phyloP scores from a whole-genome alignment of 2,888 invertebrate genomes.

The Nymphalis c-album region DNA sequence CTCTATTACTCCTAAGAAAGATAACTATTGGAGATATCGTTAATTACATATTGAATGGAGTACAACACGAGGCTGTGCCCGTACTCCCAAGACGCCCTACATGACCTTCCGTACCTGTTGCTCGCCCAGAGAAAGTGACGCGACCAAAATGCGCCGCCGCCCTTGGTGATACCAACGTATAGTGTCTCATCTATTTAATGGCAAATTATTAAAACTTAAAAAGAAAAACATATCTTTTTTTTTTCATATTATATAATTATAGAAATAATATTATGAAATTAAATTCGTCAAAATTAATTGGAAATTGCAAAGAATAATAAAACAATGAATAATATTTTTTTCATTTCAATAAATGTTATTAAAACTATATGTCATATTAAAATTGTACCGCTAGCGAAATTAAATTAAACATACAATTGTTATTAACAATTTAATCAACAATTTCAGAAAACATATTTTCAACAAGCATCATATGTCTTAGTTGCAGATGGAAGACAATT shows the following conservation, averaged over 20 bases:
- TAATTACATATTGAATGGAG: constrained; percentile 25
- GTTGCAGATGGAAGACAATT: background rate
- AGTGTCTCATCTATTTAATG: background rate
- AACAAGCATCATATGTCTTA: too few species aligned
- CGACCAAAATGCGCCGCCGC: constrained; percentile 65
- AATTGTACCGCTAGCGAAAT: too few species aligned
- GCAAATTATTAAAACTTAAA: constrained; percentile 18
- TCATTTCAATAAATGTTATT: too few species aligned
- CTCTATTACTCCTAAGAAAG: background rate
- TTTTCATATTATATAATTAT: too few species aligned
- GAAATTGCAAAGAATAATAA: too few species aligned
- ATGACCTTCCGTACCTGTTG: constrained; percentile 77
- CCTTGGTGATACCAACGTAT: constrained; percentile 55
- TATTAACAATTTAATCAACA: too few species aligned
- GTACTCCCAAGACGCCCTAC: constrained; percentile 50
- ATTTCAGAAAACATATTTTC: too few species aligned
- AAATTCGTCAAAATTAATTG: too few species aligned
- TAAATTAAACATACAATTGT: too few species aligned
- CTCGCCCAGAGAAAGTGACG: constrained; percentile 70
- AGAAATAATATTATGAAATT: too few species aligned
- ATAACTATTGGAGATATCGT: background rate
- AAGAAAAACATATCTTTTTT: background rate
- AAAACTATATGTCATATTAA: too few species aligned
- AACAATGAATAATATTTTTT: too few species aligned
- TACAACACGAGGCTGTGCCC: constrained; percentile 30